Conservation (phyloP, 2,113 vertebrate genomes). For the Sapajus apella region DNA sequence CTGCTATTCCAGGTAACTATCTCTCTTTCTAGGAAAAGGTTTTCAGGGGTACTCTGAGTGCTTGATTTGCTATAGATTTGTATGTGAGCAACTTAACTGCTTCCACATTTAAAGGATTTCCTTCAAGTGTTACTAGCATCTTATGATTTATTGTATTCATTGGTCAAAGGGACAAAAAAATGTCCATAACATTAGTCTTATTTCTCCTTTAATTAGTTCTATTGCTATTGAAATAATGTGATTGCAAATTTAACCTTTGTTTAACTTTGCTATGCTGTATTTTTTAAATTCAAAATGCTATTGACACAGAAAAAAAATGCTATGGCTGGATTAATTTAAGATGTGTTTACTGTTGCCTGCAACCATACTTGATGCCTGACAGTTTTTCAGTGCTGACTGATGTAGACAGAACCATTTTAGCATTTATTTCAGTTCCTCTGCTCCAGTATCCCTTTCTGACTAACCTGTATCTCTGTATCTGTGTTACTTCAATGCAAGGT, state of each 20-base stretch:
- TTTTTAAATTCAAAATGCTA: not conserved
- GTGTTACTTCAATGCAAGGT: not conserved
- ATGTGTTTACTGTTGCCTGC: not conserved
- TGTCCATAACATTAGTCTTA: not conserved
- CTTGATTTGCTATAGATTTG: slow-evolving; percentile 39
- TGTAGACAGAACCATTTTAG: not conserved
- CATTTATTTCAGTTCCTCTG: not conserved
- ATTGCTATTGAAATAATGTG: not conserved
- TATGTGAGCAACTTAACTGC: slow-evolving; percentile 26
- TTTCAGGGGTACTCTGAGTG: slow-evolving; percentile 8
- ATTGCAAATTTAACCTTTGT: slow-evolving; percentile 4
- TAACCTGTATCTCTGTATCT: not conserved
- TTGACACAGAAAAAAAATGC: not conserved
- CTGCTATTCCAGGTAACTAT: slow-evolving; percentile 84
- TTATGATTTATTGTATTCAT: not conserved
- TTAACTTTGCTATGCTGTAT: not conserved
- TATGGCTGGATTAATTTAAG: not conserved
- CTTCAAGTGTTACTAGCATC: not conserved
- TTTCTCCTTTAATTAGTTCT: slow-evolving; percentile 10
- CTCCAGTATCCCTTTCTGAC: not conserved
- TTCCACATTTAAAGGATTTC: not conserved
- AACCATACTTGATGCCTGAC: not conserved
- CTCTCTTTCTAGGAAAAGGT: slow-evolving; percentile 25
- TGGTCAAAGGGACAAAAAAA: not conserved
- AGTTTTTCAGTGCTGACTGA: not conserved